Conservation (phyloP, 2,797 vertebrate species). For the Trachops cirrhosus region DNA sequence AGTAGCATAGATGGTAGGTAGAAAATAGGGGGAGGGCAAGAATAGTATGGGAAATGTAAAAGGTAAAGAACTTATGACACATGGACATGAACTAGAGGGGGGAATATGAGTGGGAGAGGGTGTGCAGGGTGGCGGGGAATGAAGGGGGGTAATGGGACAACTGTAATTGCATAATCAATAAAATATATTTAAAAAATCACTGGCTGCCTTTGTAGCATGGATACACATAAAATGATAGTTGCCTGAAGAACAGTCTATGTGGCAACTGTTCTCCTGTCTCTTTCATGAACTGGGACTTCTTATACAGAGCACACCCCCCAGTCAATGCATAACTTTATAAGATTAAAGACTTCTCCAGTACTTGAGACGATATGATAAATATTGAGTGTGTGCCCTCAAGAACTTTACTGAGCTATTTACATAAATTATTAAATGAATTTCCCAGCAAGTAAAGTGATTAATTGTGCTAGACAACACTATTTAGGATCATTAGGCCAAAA, state of each 20-base stretch:
- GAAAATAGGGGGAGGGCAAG: too few relatives aligned
- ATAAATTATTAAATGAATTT: slow-evolving; percentile 54
- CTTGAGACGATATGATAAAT: slow-evolving; percentile 49
- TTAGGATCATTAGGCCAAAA: neutral
- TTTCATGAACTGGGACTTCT: neutral
- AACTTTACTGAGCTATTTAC: slow-evolving; percentile 43
- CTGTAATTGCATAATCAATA: too few relatives aligned
- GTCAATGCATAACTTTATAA: neutral
- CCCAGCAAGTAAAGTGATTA: slow-evolving; percentile 48
- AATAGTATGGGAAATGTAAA: too few relatives aligned
- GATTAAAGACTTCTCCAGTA: slow-evolving; percentile 3
- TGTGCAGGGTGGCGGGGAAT: too few relatives aligned
- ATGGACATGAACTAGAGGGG: too few relatives aligned
- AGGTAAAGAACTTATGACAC: too few relatives aligned
- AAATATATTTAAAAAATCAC: neutral
- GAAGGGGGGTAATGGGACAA: too few relatives aligned
- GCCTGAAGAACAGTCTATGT: neutral
- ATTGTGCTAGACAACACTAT: slow-evolving; percentile 18
- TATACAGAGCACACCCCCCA: neutral
- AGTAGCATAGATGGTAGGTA: too few relatives aligned
- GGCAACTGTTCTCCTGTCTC: neutral
- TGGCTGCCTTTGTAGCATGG: neutral
- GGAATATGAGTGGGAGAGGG: too few relatives aligned
- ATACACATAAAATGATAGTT: neutral
- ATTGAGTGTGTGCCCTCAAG: neutral